Evolutionary conservation across 2,888 invertebrate genomes (phyloP), one percentile per base, ranked within the genome.

Genomic region (Trachelus troglodyta): DNA sequence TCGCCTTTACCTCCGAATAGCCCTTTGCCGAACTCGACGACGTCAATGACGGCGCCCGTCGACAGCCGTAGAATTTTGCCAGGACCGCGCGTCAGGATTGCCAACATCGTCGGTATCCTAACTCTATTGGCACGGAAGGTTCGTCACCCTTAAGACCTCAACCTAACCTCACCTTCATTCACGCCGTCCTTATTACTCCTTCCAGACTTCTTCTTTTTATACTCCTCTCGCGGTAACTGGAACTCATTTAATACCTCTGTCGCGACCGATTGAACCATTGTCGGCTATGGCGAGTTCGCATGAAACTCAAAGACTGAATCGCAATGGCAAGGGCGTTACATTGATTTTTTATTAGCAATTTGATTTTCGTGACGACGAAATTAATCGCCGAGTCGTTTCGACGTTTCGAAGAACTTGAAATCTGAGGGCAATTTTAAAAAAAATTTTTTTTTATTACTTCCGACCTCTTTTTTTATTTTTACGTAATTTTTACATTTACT

Each of bases 181-280:
- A 3, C 12, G 23, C 71, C 71, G 15, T 23, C 31, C 71, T 71
- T 71, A 71, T 31, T 34, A 1, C 9, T 71, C 12, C 71, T 12
- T 56, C 4, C 15, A 71, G 31, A 71, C 31, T 71, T n/a, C 12
- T 35, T 4, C 12, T 71, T 84, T 84, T 85, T 85, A 82, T 82
- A 81, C 80, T 79, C 79, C 83, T 84, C 81, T 80, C 84, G 78
- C 83, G 79, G 78, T 81, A 82, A 83, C 37, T 12, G 74, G 73
- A 74, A 78, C 80, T 78, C 73, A 76, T 80, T 76, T 77, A 80
- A 79, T 80, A 78, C 74, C 75, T 73, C 30, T 15, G 31, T 68
- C 69, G 75, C 76, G 69, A 80, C 76, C 77, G 81, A 79, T 79
- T 76, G 75, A 81, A 76, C 37, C 75, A 56, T 73, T 77, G 76